Base-by-base conservation (phyloP, 2,113 vertebrate genomes). In the Oncorhynchus mykiss region DNA sequence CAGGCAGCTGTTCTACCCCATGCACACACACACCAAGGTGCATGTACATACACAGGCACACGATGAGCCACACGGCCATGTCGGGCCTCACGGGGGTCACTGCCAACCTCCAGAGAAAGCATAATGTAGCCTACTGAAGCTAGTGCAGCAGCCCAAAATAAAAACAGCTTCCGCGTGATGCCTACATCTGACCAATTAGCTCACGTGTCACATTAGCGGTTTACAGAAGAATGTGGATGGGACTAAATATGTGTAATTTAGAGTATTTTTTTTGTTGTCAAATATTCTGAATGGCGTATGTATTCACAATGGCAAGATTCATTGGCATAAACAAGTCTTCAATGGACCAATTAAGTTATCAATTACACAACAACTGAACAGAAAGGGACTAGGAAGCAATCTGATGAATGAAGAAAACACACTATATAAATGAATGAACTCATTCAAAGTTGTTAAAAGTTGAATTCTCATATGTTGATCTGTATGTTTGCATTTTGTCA, bases 121-220 rank as follows among this genome's bases (percentile, higher is more conserved):
- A 9, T 45, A 45, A 2, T 45, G 8, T 45, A 45, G 39, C 9
- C 39, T 45, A 45, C 39, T 45, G 39, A 45, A 45, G 39, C 8
- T 45, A 45, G 39, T 45, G 39, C 39, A 45, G 39, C 39, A 45
- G 39, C 8, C 39, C 39, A 45, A 45, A 45, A 45, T 45, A 45
- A 68, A 73, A 84, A 25, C 25, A 48, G 77, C 78, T 82, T 80
- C 72, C 80, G 83, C 77, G 72, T 76, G 84, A 76, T 72, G 75
- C 73, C 72, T 87, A 82, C 88, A 90, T 80, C 74, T 82, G 74
- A 78, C 88, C 88, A 90, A 92, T 92, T 90, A 91, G 84, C 80
- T 81, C 4, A 45, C 39, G 57, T 18, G 75, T 71, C 1, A 22
- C 72, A 67, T 20, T 29, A 31, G 51, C 72, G 69, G 31, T 75